A percentile compares a stretch with the other conserved stretches of the same genome.
These are phyloP conservation scores for Trialeurodes vaporariorum DNA, from an alignment of 1,140 invertebrate species.

Conservation along the genomic window DNA sequence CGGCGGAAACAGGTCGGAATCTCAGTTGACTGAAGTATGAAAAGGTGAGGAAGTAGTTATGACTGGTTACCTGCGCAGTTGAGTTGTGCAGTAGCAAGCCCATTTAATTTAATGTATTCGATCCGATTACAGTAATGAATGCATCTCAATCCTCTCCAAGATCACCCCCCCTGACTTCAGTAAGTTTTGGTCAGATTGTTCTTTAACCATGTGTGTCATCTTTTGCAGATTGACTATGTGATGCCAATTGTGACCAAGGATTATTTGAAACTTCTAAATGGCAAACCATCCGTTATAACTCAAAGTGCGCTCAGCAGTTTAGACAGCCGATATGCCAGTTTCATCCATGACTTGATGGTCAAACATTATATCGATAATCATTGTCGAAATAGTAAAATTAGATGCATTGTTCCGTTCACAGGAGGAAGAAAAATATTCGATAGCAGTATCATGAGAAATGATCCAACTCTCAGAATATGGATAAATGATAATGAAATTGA, in stretches of 20 bases:
- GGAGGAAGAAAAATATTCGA: background rate
- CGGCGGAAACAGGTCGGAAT: too few relatives aligned
- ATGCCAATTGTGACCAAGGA: background rate
- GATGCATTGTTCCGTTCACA: background rate
- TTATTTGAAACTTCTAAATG: background rate
- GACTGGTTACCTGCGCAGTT: too few relatives aligned
- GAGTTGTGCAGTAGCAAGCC: too few relatives aligned
- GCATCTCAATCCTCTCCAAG: too few relatives aligned
- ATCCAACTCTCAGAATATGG: background rate
- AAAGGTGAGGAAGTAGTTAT: too few relatives aligned
- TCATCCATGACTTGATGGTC: background rate
- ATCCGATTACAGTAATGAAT: too few relatives aligned
- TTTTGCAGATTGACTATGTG: background rate
- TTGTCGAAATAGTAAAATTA: background rate
- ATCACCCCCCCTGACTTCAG: too few relatives aligned
- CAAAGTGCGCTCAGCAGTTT: background rate
- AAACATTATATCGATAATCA: background rate
- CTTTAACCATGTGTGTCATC: too few relatives aligned
- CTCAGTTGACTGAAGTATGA: too few relatives aligned
- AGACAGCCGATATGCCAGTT: background rate
- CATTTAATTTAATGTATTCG: too few relatives aligned
- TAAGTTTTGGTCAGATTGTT: too few relatives aligned
- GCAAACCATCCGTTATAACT: background rate
- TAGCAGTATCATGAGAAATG: background rate
- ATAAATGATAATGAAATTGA: background rate